These are phyloP conservation scores for Crotalus tigris DNA, from an alignment of 2,113 vertebrate species.

Conservation along the genomic window DNA sequence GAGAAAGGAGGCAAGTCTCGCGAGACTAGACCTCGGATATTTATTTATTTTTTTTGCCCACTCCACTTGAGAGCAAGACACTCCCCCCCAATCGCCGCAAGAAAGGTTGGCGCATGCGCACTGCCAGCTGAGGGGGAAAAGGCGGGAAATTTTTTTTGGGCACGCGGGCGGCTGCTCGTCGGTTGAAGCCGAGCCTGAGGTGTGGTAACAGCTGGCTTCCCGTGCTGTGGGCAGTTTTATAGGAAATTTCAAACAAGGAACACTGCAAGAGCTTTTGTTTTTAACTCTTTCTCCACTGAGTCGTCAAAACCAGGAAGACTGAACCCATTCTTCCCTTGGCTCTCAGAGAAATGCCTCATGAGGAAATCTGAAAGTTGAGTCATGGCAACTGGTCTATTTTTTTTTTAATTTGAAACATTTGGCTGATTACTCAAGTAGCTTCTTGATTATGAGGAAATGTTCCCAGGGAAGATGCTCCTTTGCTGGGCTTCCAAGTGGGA, in stretches of 20 bases:
- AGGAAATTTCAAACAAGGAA: background rate
- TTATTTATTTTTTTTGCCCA: too few species aligned
- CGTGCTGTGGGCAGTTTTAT: background rate
- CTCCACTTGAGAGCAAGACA: background rate
- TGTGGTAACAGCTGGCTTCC: background rate
- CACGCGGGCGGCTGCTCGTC: background rate
- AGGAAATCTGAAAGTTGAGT: background rate
- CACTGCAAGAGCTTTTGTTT: background rate
- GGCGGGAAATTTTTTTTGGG: constrained; percentile 35
- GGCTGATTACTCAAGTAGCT: background rate
- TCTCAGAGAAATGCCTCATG: background rate
- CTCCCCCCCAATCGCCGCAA: background rate
- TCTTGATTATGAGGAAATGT: background rate
- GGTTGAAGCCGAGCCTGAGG: background rate
- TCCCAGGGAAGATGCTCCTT: background rate
- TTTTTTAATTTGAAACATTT: background rate
- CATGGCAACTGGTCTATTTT: background rate
- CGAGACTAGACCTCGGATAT: background rate
- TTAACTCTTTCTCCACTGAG: background rate
- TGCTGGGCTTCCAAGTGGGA: background rate
- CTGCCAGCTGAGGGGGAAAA: fast-evolving
- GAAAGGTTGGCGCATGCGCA: background rate
- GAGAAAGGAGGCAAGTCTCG: background rate
- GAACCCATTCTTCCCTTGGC: background rate
- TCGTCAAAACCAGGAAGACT: background rate